phyloP scores from a whole-genome alignment of 2,888 invertebrate species.

The Petrolisthes cinctipes region DNA sequence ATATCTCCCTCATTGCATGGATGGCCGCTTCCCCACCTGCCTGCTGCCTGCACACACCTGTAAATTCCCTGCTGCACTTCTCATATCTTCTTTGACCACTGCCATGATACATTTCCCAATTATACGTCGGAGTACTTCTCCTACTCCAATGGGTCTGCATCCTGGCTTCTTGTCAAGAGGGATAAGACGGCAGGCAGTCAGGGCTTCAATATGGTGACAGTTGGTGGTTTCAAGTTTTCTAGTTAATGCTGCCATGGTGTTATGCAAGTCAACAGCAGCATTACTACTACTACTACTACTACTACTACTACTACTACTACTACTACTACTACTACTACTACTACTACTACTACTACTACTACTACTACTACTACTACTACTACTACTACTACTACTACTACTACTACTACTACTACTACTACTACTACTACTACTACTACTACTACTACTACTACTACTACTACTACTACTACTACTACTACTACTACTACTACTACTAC shows the following conservation, averaged over 20 bases:
- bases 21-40: no score
- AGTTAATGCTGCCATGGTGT: not conserved
- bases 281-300: conserved; percentile 9
- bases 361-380: conserved; percentile 20
- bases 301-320: conserved; percentile 23
- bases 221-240: not conserved
- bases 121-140: no score
- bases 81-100: no score
- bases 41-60: no score
- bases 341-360: conserved; percentile 21
- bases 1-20: no score
- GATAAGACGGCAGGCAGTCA: no score
- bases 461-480: conserved; percentile 22
- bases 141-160: no score
- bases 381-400: conserved; percentile 25
- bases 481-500: conserved; percentile 7
- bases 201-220: no score
- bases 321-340: conserved; percentile 20
- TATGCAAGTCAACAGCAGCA: not conserved
- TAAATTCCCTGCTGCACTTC: no score
- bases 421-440: conserved; percentile 25
- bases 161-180: no score
- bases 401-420: conserved; percentile 24
- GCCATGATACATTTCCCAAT: no score
- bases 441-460: conserved; percentile 22